phyloP scores from a whole-genome alignment of 2,888 invertebrate species.

The Actias luna region DNA sequence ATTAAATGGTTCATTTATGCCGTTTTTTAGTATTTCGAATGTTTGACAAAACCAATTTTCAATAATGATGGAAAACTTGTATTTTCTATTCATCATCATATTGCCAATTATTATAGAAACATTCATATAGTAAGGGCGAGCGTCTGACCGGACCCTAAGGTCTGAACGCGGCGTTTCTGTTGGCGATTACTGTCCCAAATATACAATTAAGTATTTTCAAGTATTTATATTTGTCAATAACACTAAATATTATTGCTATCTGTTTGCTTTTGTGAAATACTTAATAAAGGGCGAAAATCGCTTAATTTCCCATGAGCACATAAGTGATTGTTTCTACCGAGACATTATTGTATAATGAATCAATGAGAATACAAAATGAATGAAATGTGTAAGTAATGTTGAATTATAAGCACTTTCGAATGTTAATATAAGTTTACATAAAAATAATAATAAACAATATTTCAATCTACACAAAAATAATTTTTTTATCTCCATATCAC shows the following conservation, averaged over 20 bases:
- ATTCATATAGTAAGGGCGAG: conserved; percentile 18
- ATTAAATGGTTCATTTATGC: too few relatives aligned
- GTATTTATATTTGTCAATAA: neutral
- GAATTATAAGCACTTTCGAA: conserved; percentile 15
- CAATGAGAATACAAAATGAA: conserved; percentile 52
- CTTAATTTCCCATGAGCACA: conserved; percentile 50
- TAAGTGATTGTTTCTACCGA: conserved; percentile 33
- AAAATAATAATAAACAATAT: too few relatives aligned
- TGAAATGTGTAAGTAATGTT: conserved; percentile 71
- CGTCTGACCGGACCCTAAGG: conserved; percentile 19
- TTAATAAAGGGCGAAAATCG: conserved; percentile 54
- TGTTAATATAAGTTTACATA: neutral
- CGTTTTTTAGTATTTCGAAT: too few relatives aligned
- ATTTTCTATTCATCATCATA: too few relatives aligned
- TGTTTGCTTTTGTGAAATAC: too few relatives aligned
- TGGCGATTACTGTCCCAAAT: neutral
- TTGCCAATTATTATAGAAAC: conserved; percentile 18
- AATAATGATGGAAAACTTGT: too few relatives aligned
- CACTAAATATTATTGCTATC: too few relatives aligned
- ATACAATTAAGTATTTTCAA: neutral
- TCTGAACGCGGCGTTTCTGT: neutral
- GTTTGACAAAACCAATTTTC: too few relatives aligned
- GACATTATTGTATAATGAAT: conserved; percentile 36
- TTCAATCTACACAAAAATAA: neutral
- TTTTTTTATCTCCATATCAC: too few relatives aligned